Percentiles rank a stretch among this genome's conserved stretches.
Evolutionary conservation across 37 sponge, comb jelly and placozoan species (phyloP).

Genomic region (Halisarca cf. caerulea): DNA sequence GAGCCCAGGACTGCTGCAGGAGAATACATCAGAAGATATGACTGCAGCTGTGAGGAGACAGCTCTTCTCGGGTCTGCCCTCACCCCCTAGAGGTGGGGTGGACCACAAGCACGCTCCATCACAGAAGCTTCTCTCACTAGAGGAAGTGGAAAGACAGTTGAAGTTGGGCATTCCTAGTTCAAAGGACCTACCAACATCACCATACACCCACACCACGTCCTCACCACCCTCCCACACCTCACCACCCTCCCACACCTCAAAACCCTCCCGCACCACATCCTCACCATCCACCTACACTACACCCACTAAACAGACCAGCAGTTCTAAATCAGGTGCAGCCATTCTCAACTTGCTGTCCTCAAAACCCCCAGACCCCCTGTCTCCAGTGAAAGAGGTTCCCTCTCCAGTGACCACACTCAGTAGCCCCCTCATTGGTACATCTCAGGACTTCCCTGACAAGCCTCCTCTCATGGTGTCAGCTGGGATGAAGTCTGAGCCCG

Average conservation of each 20-base stretch:
- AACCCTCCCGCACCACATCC: too few relatives aligned
- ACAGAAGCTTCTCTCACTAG: background rate
- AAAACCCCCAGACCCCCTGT: background rate
- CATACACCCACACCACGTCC: too few relatives aligned
- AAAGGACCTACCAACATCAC: too few relatives aligned
- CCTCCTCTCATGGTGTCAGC: conserved; percentile 26
- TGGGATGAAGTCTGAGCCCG: conserved; percentile 18
- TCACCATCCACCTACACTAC: too few relatives aligned
- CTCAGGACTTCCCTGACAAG: conserved; percentile 24
- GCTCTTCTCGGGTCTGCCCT: too few relatives aligned
- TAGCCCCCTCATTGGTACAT: conserved; percentile 14
- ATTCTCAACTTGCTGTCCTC: background rate
- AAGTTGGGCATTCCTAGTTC: too few relatives aligned
- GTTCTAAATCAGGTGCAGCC: background rate
- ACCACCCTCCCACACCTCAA: too few relatives aligned
- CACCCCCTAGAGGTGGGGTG: background rate
- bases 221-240: too few relatives aligned
- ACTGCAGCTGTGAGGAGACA: too few relatives aligned
- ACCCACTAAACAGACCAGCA: too few relatives aligned
- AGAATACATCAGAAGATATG: too few relatives aligned
- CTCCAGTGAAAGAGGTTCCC: background rate
- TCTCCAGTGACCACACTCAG: background rate
- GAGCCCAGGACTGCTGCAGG: too few relatives aligned
- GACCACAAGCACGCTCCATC: background rate
- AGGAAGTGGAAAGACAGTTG: conserved; percentile 12